Conservation (phyloP, 2,113 vertebrate species). For the Tympanuchus pallidicinctus region DNA sequence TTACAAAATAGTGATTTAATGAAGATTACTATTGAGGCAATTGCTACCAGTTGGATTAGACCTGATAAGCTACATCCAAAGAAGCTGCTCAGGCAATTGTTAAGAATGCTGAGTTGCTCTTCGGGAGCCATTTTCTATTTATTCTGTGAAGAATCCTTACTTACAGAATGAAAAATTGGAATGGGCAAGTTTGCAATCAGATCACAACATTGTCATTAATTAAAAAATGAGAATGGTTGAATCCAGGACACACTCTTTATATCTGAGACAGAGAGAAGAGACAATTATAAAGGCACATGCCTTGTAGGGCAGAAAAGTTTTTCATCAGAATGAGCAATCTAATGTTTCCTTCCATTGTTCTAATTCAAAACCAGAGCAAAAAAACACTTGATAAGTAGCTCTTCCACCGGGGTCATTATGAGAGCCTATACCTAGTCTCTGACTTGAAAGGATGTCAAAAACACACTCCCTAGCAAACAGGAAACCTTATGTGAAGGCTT, state of each 20-base stretch:
- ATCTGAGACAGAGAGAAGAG: neutral
- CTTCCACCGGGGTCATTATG: neutral
- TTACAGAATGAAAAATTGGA: neutral
- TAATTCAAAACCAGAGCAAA: constrained; percentile 50
- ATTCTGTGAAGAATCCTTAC: neutral
- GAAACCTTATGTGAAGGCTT: constrained; percentile 1
- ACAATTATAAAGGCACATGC: constrained; percentile 13
- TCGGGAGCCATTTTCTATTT: neutral
- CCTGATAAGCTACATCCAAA: neutral
- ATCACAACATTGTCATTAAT: neutral
- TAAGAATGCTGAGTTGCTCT: neutral
- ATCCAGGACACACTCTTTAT: neutral
- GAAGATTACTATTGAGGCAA: neutral
- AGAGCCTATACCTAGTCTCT: constrained; percentile 6
- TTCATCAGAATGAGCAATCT: constrained; percentile 57
- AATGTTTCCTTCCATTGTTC: constrained; percentile 67
- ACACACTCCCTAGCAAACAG: neutral
- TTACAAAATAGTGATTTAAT: neutral
- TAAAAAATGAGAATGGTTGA: neutral
- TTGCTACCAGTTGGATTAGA: neutral
- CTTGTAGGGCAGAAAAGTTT: neutral
- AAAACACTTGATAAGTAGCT: neutral
- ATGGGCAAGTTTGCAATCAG: neutral
- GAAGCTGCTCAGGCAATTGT: neutral
- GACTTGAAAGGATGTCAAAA: constrained; percentile 60